Evolutionary conservation across 2,888 invertebrate genomes (phyloP), one percentile per base, ranked within the genome.

Genomic region (Darwinula stevensoni): DNA sequence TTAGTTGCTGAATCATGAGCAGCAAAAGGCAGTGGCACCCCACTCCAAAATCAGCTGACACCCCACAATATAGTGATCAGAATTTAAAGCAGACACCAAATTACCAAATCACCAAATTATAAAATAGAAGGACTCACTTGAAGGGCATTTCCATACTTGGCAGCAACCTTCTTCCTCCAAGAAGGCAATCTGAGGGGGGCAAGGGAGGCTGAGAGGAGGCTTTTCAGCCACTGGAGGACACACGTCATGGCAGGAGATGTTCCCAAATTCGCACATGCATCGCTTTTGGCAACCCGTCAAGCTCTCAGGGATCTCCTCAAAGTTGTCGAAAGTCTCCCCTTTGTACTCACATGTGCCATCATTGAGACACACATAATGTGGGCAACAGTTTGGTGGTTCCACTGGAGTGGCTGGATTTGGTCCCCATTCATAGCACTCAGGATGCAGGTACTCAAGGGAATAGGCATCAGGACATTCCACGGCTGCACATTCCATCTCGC

Each of bases 201-300:
- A 84, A 2, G 63, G 62, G 35, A 82, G 50, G 33, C 60, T 62
- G 17, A 65, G 53, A 0, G 82, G 80, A 0, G 82, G 80, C 16
- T 66, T 43, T 0, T 70, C 65, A 1, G 73, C 56, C 1, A 80
- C 62, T 0, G 72, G 70, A 2, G 70, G 63, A 51, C 84, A 84
- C 11, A 67, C 63, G 22, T 68, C 66, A 39, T 72, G 68, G 43
- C 84, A 84, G 37, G 76, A 71, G 13, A 84, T 59, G 39, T 71
- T 73, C 12, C 82, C 78, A 49, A 70, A 68, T 48, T 80, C 75
- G 45, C 82, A 84, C 47, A 67, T 75, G 45, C 82, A 84, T 40
- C 70, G 62, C 40, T 71, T 63, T 38, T 78, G 74, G 45, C 82
- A 84, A 31, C 78, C 48, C 9, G 75, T 73, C 3, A 80, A 52